Evolutionary conservation across 2,888 invertebrate species (phyloP), one percentile per base, ranked within the genome.

Genomic region (Parnassius apollo): DNA sequence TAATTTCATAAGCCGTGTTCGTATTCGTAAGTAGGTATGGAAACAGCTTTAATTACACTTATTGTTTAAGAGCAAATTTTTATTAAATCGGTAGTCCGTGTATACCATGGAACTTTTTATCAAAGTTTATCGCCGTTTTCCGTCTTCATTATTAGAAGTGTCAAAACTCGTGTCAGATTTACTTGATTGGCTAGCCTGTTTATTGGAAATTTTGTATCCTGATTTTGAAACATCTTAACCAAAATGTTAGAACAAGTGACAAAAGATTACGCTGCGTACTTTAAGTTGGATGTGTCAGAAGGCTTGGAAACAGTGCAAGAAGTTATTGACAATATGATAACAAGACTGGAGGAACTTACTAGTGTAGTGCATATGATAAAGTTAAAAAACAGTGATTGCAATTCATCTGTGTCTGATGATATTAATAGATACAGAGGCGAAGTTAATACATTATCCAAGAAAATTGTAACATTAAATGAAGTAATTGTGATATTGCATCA

Each of bases 291-390:
- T 77, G 79, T 93, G 52, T 77, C 87, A 10, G 91, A 85, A 75
- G 93, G 93, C 74, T 93, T 93, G 71, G 89, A 91, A 78, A 93
- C 93, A 2, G 91, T 94, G 25, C 93, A 94, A 79, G 92, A 93
- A 75, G 93, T 93, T 63, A 93, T 95, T 52, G 95, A 95, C 69
- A 94, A 94, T 73, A 94, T 95, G 94, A 77, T 94, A 57, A 94
- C 94, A 0, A 87, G 95, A 65, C 83, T 95, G 35, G 95, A 95
- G 79, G 95, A 95, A 77, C 89, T 94, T 67, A 93, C 94, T 68
- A 94, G 93, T 69, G 91, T 94, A 54, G 76, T 94, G 45, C 91
- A 93, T 67, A 93, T 93, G 80, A 92, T 94, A 66, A 85, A 91
- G 71, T 67, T 81, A 66, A 91, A 91, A 77, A 86, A 93, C 72